phyloP scores from a whole-genome alignment of 1,140 invertebrate species.

The Cydia splendana region DNA sequence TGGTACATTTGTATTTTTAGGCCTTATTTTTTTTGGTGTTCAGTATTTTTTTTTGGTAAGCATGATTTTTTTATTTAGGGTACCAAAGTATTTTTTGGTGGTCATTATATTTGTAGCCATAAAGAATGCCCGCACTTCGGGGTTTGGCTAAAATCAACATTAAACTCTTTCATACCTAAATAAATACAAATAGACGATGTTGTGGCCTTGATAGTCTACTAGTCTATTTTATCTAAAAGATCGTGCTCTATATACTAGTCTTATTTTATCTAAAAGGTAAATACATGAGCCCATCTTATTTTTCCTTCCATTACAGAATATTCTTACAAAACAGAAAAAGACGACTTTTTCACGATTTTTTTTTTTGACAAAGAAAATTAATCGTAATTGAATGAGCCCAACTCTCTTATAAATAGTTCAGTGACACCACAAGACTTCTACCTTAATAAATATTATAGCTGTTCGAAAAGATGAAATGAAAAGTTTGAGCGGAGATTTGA shows the following conservation, averaged over 20 bases:
- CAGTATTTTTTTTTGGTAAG: too few relatives aligned
- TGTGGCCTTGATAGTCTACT: background rate
- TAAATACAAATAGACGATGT: too few relatives aligned
- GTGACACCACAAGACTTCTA: background rate
- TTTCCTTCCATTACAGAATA: background rate
- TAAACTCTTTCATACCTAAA: too few relatives aligned
- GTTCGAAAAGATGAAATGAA: background rate
- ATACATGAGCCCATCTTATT: background rate
- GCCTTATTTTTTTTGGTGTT: too few relatives aligned
- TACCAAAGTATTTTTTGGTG: too few relatives aligned
- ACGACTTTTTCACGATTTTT: background rate
- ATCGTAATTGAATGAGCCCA: constrained; percentile 6
- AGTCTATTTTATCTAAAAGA: background rate
- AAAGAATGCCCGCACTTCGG: too few relatives aligned
- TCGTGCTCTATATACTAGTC: too few relatives aligned
- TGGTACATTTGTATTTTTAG: too few relatives aligned
- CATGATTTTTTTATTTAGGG: too few relatives aligned
- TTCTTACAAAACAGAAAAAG: background rate
- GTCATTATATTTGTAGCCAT: too few relatives aligned
- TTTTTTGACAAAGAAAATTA: constrained; percentile 9
- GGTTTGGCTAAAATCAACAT: too few relatives aligned
- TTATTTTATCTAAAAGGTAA: too few relatives aligned
- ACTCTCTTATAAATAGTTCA: background rate
- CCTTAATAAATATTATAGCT: background rate
- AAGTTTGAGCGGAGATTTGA: constrained; percentile 1